Conservation (phyloP, 2,888 invertebrate genomes). For the Hanleya hanleyi region DNA sequence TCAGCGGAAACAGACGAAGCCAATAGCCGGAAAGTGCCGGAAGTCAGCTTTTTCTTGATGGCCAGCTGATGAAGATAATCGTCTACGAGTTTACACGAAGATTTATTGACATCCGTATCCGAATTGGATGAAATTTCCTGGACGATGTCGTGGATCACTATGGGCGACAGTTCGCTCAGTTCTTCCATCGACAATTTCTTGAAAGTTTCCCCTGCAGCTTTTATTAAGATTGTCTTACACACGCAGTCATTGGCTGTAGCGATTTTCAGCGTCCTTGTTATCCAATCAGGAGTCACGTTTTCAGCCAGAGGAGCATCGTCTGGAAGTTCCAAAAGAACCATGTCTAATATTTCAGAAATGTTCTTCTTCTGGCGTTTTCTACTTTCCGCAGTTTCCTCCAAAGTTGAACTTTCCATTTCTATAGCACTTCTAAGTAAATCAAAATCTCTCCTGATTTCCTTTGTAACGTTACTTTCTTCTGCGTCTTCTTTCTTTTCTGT, state of each 20-base stretch:
- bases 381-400: slow-evolving; percentile 38
- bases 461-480: slow-evolving; percentile 5
- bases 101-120: slow-evolving; percentile 43
- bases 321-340: slow-evolving; percentile 57
- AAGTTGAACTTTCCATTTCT: slow-evolving; percentile 37
- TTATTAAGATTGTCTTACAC: slow-evolving; percentile 56
- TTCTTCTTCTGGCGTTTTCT: too few relatives aligned
- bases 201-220: slow-evolving; percentile 61
- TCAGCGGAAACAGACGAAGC: slow-evolving; percentile 61
- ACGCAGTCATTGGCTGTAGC: slow-evolving; percentile 52
- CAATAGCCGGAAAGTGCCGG: slow-evolving; percentile 65
- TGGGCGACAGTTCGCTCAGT: slow-evolving; percentile 62
- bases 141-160: slow-evolving; percentile 62
- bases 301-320: slow-evolving; percentile 53
- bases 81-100: slow-evolving; percentile 57
- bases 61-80: slow-evolving; percentile 66
- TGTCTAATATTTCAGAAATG: slow-evolving; percentile 60
- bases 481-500: slow-evolving; percentile 16
- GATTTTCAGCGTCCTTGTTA: slow-evolving; percentile 54
- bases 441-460: neutral
- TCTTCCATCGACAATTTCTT: slow-evolving; percentile 58
- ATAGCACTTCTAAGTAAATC: neutral
- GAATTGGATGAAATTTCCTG: slow-evolving; percentile 32
- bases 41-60: slow-evolving; percentile 59
- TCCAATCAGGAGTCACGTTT: slow-evolving; percentile 52